A percentile compares a stretch with the other conserved stretches of the same genome.
These are phyloP conservation scores for Epizoanthus illoricatus DNA, from an alignment of 92 coral and sea anemone genomes.

Conservation along the genomic window DNA sequence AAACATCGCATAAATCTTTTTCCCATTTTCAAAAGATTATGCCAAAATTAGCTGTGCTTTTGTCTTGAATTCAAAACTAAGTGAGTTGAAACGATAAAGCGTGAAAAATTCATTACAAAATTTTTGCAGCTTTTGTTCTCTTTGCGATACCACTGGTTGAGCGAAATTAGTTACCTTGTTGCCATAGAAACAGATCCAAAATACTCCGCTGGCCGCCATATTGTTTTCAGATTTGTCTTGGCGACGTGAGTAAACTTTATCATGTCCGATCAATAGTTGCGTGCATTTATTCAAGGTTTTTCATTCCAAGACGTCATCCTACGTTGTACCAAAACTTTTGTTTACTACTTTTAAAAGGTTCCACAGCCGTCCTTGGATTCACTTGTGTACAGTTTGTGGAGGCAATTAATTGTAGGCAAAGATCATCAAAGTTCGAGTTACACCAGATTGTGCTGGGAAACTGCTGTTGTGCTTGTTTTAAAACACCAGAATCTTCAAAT, in stretches of 20 bases:
- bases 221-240: conserved; percentile 31
- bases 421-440: not conserved
- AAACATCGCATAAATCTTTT: no score
- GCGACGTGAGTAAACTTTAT: conserved; percentile 30
- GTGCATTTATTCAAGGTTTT: not conserved
- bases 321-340: not conserved
- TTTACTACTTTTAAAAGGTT: not conserved
- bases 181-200: conserved; percentile 29
- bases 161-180: conserved; percentile 20
- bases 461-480: no score
- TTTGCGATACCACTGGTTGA: conserved; percentile 6
- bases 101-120: conserved; percentile 17
- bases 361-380: not conserved
- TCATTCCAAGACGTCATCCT: conserved; percentile 12
- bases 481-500: no score
- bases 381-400: not conserved
- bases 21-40: no score
- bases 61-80: not conserved
- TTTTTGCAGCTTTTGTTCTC: not conserved
- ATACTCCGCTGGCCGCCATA: conserved; percentile 39
- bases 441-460: no score
- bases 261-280: not conserved
- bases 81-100: not conserved
- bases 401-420: conserved; percentile 1
- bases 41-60: no score